Evolutionary conservation across 2,113 vertebrate species (phyloP).

Genomic region (Australoheros scitulus): DNA sequence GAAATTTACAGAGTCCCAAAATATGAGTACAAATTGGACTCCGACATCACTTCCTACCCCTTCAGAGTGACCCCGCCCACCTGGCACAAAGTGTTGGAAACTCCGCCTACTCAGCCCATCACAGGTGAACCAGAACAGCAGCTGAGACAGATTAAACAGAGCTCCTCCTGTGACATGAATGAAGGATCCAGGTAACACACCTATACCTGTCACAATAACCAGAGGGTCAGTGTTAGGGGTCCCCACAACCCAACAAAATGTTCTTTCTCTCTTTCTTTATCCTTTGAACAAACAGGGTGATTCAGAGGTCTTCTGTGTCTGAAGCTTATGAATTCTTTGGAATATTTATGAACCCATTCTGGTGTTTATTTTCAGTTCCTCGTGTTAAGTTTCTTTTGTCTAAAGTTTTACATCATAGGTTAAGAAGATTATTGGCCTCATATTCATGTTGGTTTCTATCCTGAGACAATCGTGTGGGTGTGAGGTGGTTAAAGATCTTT

Average conservation of each 20-base stretch:
- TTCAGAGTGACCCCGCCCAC: not conserved
- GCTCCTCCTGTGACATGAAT: not conserved
- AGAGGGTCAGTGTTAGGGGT: not conserved
- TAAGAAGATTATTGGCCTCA: not conserved
- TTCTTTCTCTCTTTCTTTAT: not conserved
- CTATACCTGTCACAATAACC: not conserved
- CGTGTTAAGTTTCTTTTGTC: not conserved
- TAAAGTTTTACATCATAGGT: not conserved
- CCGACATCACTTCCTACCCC: not conserved
- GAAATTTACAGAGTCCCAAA: not conserved
- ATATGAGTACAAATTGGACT: not conserved
- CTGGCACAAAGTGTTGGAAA: not conserved
- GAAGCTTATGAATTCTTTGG: not conserved
- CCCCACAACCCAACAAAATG: not conserved
- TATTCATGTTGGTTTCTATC: not conserved
- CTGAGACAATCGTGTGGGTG: not conserved
- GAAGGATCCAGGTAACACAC: slow-evolving; percentile 6
- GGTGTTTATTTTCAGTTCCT: not conserved
- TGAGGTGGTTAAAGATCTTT: not conserved
- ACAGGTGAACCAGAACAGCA: not conserved
- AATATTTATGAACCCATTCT: not conserved
- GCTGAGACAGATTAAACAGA: not conserved
- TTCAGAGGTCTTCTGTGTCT: not conserved
- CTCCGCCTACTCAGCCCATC: not conserved
- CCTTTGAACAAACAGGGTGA: too few species aligned